phyloP scores from a whole-genome alignment of 37 sponge, comb jelly and placozoan species.

The Ianthella basta region DNA sequence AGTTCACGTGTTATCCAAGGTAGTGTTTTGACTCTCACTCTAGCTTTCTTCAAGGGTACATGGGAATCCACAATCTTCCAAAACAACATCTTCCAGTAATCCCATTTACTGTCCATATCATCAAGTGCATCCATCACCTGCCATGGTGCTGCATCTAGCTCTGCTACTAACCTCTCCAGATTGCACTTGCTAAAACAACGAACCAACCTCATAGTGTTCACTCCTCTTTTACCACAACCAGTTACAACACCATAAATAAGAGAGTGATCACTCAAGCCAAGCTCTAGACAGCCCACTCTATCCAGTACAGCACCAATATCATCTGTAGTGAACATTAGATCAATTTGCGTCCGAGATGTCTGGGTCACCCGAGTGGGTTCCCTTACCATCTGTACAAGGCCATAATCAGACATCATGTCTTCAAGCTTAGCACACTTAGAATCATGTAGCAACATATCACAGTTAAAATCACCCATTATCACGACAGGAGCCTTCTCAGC shows the following conservation, averaged over 20 bases:
- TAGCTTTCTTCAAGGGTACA: slow-evolving; percentile 23
- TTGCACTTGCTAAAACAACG: slow-evolving; percentile 5
- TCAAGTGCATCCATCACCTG: slow-evolving; percentile 31
- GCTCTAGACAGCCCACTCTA: neutral
- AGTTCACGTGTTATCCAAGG: slow-evolving; percentile 34
- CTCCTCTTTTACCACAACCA: neutral
- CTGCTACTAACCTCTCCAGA: slow-evolving; percentile 5
- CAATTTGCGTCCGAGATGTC: neutral
- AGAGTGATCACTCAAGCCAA: slow-evolving; percentile 32
- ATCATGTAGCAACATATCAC: neutral
- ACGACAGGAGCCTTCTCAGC: slow-evolving; percentile 6
- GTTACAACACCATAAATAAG: slow-evolving; percentile 22
- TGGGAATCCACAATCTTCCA: slow-evolving; percentile 9
- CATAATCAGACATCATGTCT: slow-evolving; percentile 19
- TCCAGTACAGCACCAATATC: neutral
- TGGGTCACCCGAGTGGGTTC: slow-evolving; percentile 32
- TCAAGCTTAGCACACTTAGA: neutral
- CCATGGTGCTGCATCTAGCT: slow-evolving; percentile 31
- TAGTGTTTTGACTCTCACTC: slow-evolving; percentile 16
- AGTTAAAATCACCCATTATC: slow-evolving; percentile 41
- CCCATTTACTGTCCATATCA: slow-evolving; percentile 43
- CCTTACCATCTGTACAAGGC: neutral
- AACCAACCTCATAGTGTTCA: neutral
- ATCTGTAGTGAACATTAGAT: neutral
- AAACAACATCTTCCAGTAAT: slow-evolving; percentile 37